Conservation (phyloP, 2,888 invertebrate genomes). For the Macroteleia sp. region DNA sequence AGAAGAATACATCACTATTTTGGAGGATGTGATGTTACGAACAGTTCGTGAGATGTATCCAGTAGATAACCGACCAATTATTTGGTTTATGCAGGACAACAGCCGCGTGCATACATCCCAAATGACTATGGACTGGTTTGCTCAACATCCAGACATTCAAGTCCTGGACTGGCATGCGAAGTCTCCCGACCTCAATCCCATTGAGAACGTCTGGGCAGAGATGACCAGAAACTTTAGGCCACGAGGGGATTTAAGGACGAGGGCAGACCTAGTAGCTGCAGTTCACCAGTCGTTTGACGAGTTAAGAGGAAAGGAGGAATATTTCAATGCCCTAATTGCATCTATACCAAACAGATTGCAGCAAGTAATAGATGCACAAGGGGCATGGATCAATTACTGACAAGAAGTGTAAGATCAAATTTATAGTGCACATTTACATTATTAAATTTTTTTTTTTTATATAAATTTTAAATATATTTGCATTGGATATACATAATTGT, state of each 20-base stretch:
- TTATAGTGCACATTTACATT: too few species aligned
- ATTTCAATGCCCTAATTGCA: not conserved
- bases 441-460: too few species aligned
- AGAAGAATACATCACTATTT: not conserved
- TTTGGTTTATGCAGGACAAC: not conserved
- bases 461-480: too few species aligned
- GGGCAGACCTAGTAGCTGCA: not conserved
- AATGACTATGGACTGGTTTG: not conserved
- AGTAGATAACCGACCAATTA: not conserved
- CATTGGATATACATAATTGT: too few species aligned
- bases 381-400: too few species aligned
- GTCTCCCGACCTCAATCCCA: too few species aligned
- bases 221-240: not conserved
- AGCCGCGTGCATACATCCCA: not conserved
- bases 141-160: not conserved
- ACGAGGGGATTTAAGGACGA: not conserved
- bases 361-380: too few species aligned
- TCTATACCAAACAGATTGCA: not conserved
- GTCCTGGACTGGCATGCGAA: not conserved
- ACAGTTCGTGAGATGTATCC: not conserved
- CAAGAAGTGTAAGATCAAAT: too few species aligned
- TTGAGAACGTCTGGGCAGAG: too few species aligned
- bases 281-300: not conserved
- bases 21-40: not conserved
- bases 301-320: not conserved